Evolutionary conservation across 2,888 invertebrate species (phyloP), one percentile per base, ranked within the genome.

Genomic region (Cyclophora punctaria): DNA sequence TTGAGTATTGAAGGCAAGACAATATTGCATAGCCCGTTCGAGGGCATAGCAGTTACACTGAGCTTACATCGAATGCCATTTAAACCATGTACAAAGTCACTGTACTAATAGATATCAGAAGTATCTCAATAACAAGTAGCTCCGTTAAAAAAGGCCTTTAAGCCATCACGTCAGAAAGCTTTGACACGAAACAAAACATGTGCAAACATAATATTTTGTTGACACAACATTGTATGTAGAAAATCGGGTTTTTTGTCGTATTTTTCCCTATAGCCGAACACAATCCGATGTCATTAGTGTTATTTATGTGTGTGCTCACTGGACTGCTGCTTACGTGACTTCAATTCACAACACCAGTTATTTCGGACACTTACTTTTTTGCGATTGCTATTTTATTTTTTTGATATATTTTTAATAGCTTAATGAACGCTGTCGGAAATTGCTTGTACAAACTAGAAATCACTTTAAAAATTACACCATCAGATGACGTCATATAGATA

Each of bases 251-350:
- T 49, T 56, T 49, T 52, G 52, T 45, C 58, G 59, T 61, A 59
- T 57, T 58, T 67, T 64, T 54, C 62, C 69, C 71, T 68, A 73
- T 70, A 66, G 62, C 65, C 59, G 75, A 72, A 73, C 75, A 76
- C 78, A 80, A 79, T 78, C 79, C 79, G 79, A 78, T 78, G 80
- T 85, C 85, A 83, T 85, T 84, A 85, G 78, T 65, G 78, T 80
- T 83, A 83, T 85, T 84, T 83, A 85, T 80, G 81, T 75, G 75
- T 66, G 64, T 63, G 78, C 78, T 75, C 79, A 71, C 63, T 68
- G 56, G 58, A 48, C 55, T 67, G 49, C 20, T n/a, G 20, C 7
- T 3, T 20, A 77, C 78, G 78, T 78, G 78, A 78, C 75, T 77
- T 66, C 69, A 75, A 77, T 77, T 62, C 71, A 60, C 66, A 73